These are phyloP conservation scores for Campylorhamphus procurvoides DNA, from an alignment of 2,113 vertebrate species.

Conservation along the genomic window DNA sequence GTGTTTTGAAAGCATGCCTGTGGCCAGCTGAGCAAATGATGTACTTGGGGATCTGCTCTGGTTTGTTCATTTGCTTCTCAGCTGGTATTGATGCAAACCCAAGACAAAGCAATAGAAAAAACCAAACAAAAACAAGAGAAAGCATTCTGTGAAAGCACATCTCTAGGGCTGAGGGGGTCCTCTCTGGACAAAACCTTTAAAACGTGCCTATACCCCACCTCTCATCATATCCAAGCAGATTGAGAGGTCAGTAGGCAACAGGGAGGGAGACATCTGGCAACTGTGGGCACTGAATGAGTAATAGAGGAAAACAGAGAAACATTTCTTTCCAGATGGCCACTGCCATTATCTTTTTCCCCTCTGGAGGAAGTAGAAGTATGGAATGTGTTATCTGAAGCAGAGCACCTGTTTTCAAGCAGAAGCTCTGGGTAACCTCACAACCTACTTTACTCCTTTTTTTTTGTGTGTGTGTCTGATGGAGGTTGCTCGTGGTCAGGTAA, in stretches of 20 bases:
- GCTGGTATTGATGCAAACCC: neutral
- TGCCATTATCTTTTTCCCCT: neutral
- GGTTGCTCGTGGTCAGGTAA: neutral
- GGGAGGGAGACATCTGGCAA: neutral
- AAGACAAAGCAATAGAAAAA: neutral
- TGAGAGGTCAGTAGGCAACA: neutral
- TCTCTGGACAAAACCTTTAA: neutral
- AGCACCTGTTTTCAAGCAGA: neutral
- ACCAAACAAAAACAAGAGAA: neutral
- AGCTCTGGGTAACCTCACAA: neutral
- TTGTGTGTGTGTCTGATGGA: neutral
- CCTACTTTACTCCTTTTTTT: neutral
- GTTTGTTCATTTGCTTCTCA: neutral
- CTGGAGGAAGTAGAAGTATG: neutral
- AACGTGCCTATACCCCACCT: neutral
- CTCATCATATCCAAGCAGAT: neutral
- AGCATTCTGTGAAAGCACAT: neutral
- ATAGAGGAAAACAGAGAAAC: neutral
- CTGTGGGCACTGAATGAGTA: neutral
- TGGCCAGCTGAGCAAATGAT: neutral
- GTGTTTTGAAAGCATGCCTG: neutral
- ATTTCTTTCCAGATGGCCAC: neutral
- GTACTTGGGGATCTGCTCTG: neutral
- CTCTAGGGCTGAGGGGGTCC: neutral
- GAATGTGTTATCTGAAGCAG: neutral